Conservation (phyloP, 2,113 vertebrate genomes). For the Crotalus horridus region DNA sequence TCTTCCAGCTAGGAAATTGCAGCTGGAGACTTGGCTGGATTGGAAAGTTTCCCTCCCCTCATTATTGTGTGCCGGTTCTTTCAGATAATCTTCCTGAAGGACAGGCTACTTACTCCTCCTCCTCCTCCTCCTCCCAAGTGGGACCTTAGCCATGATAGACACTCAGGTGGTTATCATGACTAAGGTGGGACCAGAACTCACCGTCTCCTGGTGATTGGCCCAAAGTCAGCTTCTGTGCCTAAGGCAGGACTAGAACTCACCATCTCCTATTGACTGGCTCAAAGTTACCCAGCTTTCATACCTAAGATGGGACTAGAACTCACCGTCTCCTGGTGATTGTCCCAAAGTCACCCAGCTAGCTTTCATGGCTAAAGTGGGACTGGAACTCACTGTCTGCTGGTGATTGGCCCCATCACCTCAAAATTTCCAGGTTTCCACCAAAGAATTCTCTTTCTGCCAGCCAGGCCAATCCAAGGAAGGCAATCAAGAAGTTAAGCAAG, state of each 20-base stretch:
- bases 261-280: accelerated
- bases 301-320: too few relatives aligned
- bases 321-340: too few relatives aligned
- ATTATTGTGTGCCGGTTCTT: neutral
- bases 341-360: too few relatives aligned
- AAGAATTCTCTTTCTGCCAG: neutral
- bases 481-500: neutral
- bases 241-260: too few relatives aligned
- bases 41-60: neutral
- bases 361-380: neutral
- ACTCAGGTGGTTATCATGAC: too few relatives aligned
- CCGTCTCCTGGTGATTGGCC: too few relatives aligned
- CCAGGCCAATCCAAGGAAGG: neutral
- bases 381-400: neutral
- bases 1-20: neutral
- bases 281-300: too few relatives aligned
- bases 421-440: neutral
- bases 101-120: neutral
- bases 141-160: too few relatives aligned
- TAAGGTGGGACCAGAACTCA: too few relatives aligned
- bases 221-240: too few relatives aligned
- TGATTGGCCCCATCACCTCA: neutral
- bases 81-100: neutral
- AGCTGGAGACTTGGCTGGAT: neutral
- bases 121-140: too few relatives aligned